phyloP scores from a whole-genome alignment of 2,888 invertebrate species.

The Chouioia cunea region DNA sequence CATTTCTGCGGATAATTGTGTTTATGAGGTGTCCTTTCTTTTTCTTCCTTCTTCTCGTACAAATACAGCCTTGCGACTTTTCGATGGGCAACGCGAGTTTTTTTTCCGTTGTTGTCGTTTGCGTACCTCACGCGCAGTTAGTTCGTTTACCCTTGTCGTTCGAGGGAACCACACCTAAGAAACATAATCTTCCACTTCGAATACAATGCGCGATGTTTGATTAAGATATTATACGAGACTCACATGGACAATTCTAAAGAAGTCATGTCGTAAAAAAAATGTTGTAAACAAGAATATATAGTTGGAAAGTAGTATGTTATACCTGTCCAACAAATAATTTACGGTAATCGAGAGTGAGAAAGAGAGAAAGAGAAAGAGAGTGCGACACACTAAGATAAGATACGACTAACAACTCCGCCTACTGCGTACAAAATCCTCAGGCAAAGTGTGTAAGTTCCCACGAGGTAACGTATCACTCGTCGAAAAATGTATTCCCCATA shows the following conservation, averaged over 20 bases:
- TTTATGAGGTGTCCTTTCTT: conserved; percentile 41
- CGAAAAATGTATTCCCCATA: conserved; percentile 14
- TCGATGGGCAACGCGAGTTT: not conserved
- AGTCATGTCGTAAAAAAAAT: not conserved
- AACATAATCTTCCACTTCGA: too few relatives aligned
- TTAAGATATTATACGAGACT: too few relatives aligned
- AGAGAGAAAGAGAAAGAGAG: too few relatives aligned
- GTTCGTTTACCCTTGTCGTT: too few relatives aligned
- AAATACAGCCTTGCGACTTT: too few relatives aligned
- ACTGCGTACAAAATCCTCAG: not conserved
- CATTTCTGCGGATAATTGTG: conserved; percentile 47
- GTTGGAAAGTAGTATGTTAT: too few relatives aligned
- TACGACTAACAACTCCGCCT: not conserved
- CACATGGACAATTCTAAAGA: conserved; percentile 20
- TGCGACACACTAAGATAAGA: not conserved
- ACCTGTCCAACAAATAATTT: conserved; percentile 14
- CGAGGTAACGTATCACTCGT: conserved; percentile 6
- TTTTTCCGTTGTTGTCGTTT: conserved; percentile 1
- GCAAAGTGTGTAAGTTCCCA: conserved; percentile 12
- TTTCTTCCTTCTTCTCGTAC: not conserved
- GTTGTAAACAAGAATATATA: not conserved
- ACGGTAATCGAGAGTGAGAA: conserved; percentile 22
- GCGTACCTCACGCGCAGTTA: not conserved
- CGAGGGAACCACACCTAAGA: too few relatives aligned
- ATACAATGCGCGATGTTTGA: too few relatives aligned